These are phyloP conservation scores for Corythornis madagascariensis DNA, from an alignment of 2,113 vertebrate species.

Conservation along the genomic window DNA sequence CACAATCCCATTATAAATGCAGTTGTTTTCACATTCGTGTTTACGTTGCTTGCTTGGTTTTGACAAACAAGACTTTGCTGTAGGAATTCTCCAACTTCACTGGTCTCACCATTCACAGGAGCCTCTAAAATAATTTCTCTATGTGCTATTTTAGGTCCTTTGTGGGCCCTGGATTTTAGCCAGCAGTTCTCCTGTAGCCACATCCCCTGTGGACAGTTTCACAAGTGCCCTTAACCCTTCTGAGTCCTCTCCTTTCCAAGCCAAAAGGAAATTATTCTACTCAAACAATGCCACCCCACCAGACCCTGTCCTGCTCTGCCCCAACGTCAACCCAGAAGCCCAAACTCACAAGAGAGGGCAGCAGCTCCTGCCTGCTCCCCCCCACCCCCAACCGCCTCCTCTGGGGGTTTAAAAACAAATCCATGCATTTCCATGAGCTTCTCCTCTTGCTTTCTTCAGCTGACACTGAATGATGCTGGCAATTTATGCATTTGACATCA, in stretches of 20 bases:
- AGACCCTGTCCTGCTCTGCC: not conserved
- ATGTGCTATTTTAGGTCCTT: not conserved
- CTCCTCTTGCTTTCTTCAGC: slow-evolving; percentile 14
- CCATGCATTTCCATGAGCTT: not conserved
- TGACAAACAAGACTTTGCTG: not conserved
- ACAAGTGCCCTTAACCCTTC: not conserved
- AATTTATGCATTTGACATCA: slow-evolving; percentile 34
- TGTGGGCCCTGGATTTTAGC: not conserved
- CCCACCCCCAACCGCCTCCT: too few relatives aligned
- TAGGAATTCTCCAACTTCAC: too few relatives aligned
- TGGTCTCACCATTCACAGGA: not conserved
- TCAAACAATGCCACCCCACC: not conserved
- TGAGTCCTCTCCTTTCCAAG: not conserved
- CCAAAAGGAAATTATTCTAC: not conserved
- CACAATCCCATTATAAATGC: not conserved
- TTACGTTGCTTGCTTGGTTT: not conserved
- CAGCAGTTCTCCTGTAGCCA: not conserved
- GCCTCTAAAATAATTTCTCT: not conserved
- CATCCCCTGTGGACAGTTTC: not conserved
- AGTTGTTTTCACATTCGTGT: not conserved
- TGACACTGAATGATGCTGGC: slow-evolving; percentile 14
- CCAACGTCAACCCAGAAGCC: not conserved
- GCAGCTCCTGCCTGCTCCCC: not conserved
- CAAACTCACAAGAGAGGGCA: not conserved
- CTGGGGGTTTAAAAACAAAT: not conserved